Percentiles rank a stretch among this genome's conserved stretches.
phyloP scores from a whole-genome alignment of 2,888 invertebrate genomes.

The Apamea monoglypha region DNA sequence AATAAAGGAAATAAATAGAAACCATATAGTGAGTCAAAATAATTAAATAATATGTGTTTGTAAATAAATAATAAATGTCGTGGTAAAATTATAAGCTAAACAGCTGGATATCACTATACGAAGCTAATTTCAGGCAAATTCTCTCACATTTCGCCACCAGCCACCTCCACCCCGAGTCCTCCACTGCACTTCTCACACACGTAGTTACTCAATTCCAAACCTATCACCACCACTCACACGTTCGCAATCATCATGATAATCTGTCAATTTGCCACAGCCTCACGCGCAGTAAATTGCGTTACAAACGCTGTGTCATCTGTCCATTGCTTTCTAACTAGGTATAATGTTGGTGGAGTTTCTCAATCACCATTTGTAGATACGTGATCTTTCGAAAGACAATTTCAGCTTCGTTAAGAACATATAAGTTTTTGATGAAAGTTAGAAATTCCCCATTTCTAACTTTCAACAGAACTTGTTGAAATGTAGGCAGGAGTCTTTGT shows the following conservation, averaged over 20 bases:
- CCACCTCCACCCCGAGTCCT: not conserved
- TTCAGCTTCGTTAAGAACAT: slow-evolving; percentile 13
- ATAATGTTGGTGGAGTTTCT: slow-evolving; percentile 40
- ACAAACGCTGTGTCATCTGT: slow-evolving; percentile 50
- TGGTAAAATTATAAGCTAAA: not conserved
- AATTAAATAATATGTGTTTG: no score
- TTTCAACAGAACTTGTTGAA: not conserved
- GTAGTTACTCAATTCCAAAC: slow-evolving; percentile 2
- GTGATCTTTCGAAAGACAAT: slow-evolving; percentile 29
- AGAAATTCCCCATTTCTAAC: no score
- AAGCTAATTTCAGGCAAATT: not conserved
- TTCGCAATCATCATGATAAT: slow-evolving; percentile 30
- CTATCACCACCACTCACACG: slow-evolving; percentile 32
- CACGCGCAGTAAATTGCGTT: slow-evolving; percentile 43
- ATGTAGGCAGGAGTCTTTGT: not conserved
- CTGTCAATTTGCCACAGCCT: slow-evolving; percentile 43
- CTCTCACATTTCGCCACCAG: not conserved
- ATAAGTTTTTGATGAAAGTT: not conserved
- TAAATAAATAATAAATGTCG: no score
- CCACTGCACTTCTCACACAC: not conserved
- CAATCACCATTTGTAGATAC: slow-evolving; percentile 20
- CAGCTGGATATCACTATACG: not conserved
- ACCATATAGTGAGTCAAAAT: no score
- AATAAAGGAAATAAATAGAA: no score
- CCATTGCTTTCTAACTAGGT: slow-evolving; percentile 41